Percentiles rank a stretch among this genome's conserved stretches.
phyloP scores from a whole-genome alignment of 2,888 invertebrate genomes.

The Branchellion lobata region DNA sequence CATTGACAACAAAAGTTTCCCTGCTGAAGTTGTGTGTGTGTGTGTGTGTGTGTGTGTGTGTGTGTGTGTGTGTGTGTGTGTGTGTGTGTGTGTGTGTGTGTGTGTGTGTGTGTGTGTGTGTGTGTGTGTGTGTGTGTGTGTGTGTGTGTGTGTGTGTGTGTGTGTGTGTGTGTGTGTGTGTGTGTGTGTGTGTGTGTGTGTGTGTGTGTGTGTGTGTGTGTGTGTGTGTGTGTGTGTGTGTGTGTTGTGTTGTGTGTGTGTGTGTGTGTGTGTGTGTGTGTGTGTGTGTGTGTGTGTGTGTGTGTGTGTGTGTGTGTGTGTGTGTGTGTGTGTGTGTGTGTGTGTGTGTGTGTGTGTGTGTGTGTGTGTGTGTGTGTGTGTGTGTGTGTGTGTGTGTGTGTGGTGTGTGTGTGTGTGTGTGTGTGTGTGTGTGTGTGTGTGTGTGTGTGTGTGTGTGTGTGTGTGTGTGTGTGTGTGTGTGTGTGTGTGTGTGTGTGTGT shows the following conservation, averaged over 20 bases:
- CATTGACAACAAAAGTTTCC: slow-evolving; percentile 90
- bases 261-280: slow-evolving; percentile 17
- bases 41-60: slow-evolving; percentile 30
- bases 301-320: slow-evolving; percentile 25
- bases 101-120: slow-evolving; percentile 18
- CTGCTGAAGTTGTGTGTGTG: slow-evolving; percentile 85
- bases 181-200: not conserved
- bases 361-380: slow-evolving; percentile 34
- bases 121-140: slow-evolving; percentile 16
- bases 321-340: slow-evolving; percentile 33
- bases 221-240: slow-evolving; percentile 21
- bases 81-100: slow-evolving; percentile 37
- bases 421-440: not conserved
- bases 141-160: slow-evolving; percentile 17
- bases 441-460: not conserved
- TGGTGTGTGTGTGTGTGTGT: slow-evolving; percentile 3
- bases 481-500: not conserved
- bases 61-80: slow-evolving; percentile 36
- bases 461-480: not conserved
- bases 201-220: slow-evolving; percentile 30
- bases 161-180: slow-evolving; percentile 17
- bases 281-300: slow-evolving; percentile 22
- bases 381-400: slow-evolving; percentile 13
- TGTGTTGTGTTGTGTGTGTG: not conserved
- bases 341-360: slow-evolving; percentile 34